Percentiles rank a stretch among this genome's conserved stretches.
phyloP scores from a whole-genome alignment of 2,797 vertebrate species.

The Selene dorsalis region DNA sequence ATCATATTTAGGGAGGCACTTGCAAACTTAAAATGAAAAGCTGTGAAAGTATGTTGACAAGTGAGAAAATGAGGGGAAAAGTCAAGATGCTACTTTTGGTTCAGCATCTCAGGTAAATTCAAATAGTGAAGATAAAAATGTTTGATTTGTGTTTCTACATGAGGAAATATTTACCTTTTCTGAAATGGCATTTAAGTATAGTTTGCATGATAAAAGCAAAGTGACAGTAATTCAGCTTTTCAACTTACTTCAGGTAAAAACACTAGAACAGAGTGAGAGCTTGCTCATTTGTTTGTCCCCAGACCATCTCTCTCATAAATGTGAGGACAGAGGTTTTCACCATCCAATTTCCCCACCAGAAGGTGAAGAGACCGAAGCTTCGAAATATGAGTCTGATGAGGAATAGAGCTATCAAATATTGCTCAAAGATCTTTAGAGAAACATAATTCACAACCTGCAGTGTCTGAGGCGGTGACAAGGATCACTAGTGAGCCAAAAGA shows the following conservation, averaged over 20 bases:
- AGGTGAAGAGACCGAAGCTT: constrained; percentile 22
- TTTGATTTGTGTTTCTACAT: neutral
- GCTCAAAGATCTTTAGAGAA: constrained; percentile 35
- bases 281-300: constrained; percentile 17
- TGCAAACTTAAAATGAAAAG: constrained; percentile 2
- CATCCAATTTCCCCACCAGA: constrained; percentile 10
- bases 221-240: neutral
- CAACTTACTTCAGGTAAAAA: neutral
- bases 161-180: neutral
- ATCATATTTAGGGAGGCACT: constrained; percentile 9
- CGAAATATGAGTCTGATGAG: constrained; percentile 17
- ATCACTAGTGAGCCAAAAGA: constrained; percentile 30
- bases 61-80: constrained; percentile 9
- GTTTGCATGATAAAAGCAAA: neutral
- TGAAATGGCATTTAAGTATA: neutral
- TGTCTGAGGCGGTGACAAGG: constrained; percentile 30
- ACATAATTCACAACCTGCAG: constrained; percentile 36
- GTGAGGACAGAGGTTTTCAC: constrained; percentile 21
- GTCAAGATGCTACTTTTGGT: neutral
- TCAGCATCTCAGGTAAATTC: constrained; percentile 4
- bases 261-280: neutral
- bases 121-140: neutral
- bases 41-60: neutral
- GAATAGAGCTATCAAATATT: constrained; percentile 27
- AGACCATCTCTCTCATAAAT: constrained; percentile 29